phyloP scores from a whole-genome alignment of 92 coral and sea anemone species.

The Phenganax stokvisi region DNA sequence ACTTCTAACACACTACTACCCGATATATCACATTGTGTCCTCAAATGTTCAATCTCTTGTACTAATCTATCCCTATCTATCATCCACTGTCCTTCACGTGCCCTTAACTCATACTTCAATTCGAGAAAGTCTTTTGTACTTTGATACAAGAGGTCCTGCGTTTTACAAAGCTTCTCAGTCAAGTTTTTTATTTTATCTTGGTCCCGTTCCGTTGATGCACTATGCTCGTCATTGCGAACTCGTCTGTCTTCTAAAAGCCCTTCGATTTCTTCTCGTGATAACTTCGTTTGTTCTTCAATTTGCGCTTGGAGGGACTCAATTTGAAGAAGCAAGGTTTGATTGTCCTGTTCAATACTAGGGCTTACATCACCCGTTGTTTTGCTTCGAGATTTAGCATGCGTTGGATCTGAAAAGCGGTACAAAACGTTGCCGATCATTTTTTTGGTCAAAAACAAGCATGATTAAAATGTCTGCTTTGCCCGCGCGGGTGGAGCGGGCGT shows the following conservation, averaged over 20 bases:
- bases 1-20: slow-evolving; percentile 72
- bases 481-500: too few relatives aligned
- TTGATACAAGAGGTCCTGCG: slow-evolving; percentile 87
- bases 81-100: slow-evolving; percentile 98
- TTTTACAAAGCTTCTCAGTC: slow-evolving; percentile 78
- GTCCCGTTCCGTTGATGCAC: slow-evolving; percentile 89
- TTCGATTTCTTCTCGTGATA: slow-evolving; percentile 81
- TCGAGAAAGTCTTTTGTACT: slow-evolving; percentile 95
- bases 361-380: slow-evolving; percentile 8
- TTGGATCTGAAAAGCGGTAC: background rate
- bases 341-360: slow-evolving; percentile 47
- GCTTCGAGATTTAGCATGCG: background rate
- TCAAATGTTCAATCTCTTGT: slow-evolving; percentile 77
- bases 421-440: background rate
- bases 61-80: slow-evolving; percentile 79
- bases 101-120: slow-evolving; percentile 85
- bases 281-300: slow-evolving; percentile 87
- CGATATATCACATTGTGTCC: slow-evolving; percentile 75
- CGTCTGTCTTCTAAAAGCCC: slow-evolving; percentile 84
- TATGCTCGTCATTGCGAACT: slow-evolving; percentile 89
- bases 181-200: slow-evolving; percentile 82
- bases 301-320: slow-evolving; percentile 95
- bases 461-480: background rate
- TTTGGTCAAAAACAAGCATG: background rate
- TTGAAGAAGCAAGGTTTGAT: slow-evolving; percentile 81